Percentiles rank a stretch among this genome's conserved stretches.
These are phyloP conservation scores for Acyrthosiphon pisum DNA, from an alignment of 1,140 invertebrate species.

Conservation along the genomic window DNA sequence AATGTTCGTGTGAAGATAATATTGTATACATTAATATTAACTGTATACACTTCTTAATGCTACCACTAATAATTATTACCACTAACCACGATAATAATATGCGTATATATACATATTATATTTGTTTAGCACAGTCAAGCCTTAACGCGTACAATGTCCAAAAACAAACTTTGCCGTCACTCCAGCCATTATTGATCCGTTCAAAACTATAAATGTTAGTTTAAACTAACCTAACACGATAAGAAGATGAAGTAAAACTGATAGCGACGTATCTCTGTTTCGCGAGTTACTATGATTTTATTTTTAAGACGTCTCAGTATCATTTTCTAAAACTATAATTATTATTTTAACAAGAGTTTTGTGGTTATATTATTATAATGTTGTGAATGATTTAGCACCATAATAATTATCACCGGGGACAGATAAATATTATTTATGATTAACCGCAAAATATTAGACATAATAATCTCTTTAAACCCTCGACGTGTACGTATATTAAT, in stretches of 20 bases:
- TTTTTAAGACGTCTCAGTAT: neutral
- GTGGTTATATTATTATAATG: neutral
- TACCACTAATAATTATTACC: neutral
- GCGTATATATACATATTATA: neutral
- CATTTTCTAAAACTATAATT: neutral
- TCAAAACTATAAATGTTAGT: neutral
- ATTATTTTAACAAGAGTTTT: neutral
- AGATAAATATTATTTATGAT: conserved; percentile 37
- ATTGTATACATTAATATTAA: neutral
- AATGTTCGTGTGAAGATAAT: no score
- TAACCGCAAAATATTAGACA: conserved; percentile 11
- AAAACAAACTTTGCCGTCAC: neutral
- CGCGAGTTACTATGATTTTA: neutral
- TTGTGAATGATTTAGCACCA: neutral
- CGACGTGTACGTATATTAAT: conserved; percentile 2
- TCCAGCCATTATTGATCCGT: neutral
- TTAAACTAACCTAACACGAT: neutral
- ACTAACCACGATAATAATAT: neutral
- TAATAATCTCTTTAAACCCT: conserved; percentile 22
- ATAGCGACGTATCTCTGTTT: neutral
- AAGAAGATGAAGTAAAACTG: neutral
- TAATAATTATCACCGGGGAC: conserved; percentile 22
- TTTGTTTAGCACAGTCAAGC: neutral
- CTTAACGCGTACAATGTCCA: neutral
- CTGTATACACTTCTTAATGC: neutral